Percentiles rank a stretch among this genome's conserved stretches.
Conservation (phyloP, 92 coral and sea anemone species). For the Zoanthus sociatus region DNA sequence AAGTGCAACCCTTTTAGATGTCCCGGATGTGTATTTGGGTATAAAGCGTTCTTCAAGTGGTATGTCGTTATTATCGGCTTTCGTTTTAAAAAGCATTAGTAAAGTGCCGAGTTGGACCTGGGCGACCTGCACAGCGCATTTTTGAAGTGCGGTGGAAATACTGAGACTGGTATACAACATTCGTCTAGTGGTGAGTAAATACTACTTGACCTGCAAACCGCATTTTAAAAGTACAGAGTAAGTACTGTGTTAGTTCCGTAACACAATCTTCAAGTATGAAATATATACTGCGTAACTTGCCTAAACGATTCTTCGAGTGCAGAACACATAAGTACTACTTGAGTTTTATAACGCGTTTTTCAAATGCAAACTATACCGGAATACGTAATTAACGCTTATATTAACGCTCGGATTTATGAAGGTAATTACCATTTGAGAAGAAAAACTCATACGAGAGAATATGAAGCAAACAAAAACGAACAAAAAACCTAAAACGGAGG, state of each 20-base stretch:
- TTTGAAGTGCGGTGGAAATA: too few relatives aligned
- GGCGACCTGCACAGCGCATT: too few relatives aligned
- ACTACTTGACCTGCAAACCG: not conserved
- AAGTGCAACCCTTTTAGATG: not conserved
- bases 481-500: too few relatives aligned
- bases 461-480: too few relatives aligned
- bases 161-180: too few relatives aligned
- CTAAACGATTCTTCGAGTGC: not conserved
- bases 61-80: not conserved
- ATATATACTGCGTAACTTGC: not conserved
- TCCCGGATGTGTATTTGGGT: not conserved
- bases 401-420: too few relatives aligned
- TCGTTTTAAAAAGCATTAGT: not conserved
- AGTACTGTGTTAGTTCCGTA: too few relatives aligned
- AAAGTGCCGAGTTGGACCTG: too few relatives aligned
- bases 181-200: not conserved
- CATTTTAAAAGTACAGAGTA: too few relatives aligned
- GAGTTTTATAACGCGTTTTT: not conserved
- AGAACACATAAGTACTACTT: not conserved
- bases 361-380: not conserved
- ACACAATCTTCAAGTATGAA: not conserved
- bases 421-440: too few relatives aligned
- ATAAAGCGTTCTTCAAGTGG: not conserved
- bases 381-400: too few relatives aligned
- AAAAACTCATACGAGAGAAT: too few relatives aligned